Evolutionary conservation across 2,888 invertebrate species (phyloP), one percentile per base, ranked within the genome.

Genomic region (Melinopterus prodromus): DNA sequence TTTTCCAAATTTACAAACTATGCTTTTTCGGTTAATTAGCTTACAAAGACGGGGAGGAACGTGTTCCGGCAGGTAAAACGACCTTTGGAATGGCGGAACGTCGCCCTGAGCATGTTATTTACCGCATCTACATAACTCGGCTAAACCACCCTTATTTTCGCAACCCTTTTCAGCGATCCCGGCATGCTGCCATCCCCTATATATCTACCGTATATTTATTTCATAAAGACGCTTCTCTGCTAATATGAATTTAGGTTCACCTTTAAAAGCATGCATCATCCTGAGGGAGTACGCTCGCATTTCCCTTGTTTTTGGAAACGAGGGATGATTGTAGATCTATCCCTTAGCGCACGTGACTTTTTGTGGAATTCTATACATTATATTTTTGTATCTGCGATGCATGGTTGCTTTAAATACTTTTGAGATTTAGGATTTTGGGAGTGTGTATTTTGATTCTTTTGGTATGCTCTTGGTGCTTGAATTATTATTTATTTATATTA

Each of bases 41-140:
- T 89, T 92, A 92, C 89, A 91, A 92, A 90, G 92, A 93, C 87
- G 93, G 93, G 87, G 93, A 93, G 89, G 93, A 93, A 89, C 90
- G 93, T 89, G 90, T 92, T 87, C 93, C 93, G 86, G 92, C 93
- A 93, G 93, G 93, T 93, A 92, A 89, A 86, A 83, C 12, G 15
- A 74, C 53, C 53, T 53, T 53, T 53, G 53, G 12, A 53, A 53
- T 53, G 53, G 53, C 7, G 53, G 12, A 53, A 53, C 53, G 12
- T 53, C 53, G 53, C 53, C 53, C 53, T 7, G 53, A 4, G 53
- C 53, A 53, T 53, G 53, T 53, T 53, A 53, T 53, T 53, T 9
- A 53, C 53, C 53, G 53, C 53, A 53, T 53, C 53, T 53, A 53
- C 53, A 53, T 53, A 53, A 53, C 53, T 53, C 53, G 7, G 53